These are phyloP conservation scores for Harlomillsia oculata DNA, from an alignment of 1,140 invertebrate species.

Conservation along the genomic window DNA sequence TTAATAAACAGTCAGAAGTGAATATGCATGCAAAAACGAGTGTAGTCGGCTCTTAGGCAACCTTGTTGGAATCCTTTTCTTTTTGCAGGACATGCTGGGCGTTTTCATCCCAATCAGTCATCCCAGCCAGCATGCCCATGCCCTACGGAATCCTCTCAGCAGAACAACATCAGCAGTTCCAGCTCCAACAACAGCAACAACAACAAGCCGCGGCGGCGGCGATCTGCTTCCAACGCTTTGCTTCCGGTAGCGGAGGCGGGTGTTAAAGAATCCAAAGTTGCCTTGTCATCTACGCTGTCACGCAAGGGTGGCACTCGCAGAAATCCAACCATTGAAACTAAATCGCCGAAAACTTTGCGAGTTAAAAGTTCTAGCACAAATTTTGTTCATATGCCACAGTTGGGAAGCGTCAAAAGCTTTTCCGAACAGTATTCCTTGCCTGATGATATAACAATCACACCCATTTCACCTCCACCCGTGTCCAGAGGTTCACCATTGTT, in stretches of 20 bases:
- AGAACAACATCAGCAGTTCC: slow-evolving; percentile 26
- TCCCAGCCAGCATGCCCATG: slow-evolving; percentile 35
- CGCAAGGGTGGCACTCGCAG: slow-evolving; percentile 14
- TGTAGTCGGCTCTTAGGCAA: slow-evolving; percentile 28
- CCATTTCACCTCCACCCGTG: slow-evolving; percentile 11
- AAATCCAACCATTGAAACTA: slow-evolving; percentile 12
- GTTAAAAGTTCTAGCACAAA: background rate
- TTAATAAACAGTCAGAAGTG: no score
- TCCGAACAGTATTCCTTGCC: slow-evolving; percentile 35
- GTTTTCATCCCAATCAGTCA: slow-evolving; percentile 36
- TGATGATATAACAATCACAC: slow-evolving; percentile 35
- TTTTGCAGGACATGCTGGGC: slow-evolving; percentile 35
- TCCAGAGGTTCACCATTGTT: background rate
- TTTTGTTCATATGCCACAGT: slow-evolving; percentile 11
- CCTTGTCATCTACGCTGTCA: slow-evolving; percentile 1
- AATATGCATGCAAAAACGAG: no score
- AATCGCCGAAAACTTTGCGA: slow-evolving; percentile 17
- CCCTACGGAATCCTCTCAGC: slow-evolving; percentile 30
- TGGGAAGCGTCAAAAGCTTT: slow-evolving; percentile 32
- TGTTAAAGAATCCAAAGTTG: slow-evolving; percentile 21
- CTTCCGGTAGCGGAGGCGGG: slow-evolving; percentile 25
- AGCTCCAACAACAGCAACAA: slow-evolving; percentile 25
- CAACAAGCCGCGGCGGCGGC: slow-evolving; percentile 31
- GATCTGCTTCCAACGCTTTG: slow-evolving; percentile 30
- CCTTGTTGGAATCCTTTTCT: slow-evolving; percentile 30